Conservation (phyloP, 2,797 vertebrate species). For the Mastacembelus armatus region DNA sequence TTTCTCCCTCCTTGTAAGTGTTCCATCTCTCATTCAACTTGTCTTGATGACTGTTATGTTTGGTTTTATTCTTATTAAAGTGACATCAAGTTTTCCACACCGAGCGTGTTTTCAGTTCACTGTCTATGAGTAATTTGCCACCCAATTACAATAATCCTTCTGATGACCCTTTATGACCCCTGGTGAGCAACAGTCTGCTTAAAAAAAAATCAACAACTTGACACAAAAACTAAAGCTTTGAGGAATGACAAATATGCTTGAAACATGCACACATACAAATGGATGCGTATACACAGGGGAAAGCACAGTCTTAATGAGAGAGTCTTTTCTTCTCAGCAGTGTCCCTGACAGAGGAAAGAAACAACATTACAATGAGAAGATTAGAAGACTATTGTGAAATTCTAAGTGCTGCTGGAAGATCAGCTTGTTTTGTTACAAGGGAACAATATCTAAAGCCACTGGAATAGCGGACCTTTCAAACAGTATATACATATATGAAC, state of each 20-base stretch:
- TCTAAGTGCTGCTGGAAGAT: slow-evolving; percentile 50
- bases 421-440: slow-evolving; percentile 15
- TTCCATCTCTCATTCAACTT: background rate
- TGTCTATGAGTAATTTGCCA: slow-evolving; percentile 50
- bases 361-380: slow-evolving; percentile 62
- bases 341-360: slow-evolving; percentile 44
- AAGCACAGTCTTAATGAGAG: slow-evolving; percentile 21
- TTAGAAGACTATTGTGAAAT: slow-evolving; percentile 69
- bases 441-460: slow-evolving; percentile 27
- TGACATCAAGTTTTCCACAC: slow-evolving; percentile 28
- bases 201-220: slow-evolving; percentile 67
- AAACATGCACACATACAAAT: slow-evolving; percentile 44
- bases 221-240: slow-evolving; percentile 63
- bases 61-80: slow-evolving; percentile 11
- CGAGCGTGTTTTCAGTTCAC: slow-evolving; percentile 10
- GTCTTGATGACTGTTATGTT: background rate
- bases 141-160: slow-evolving; percentile 71
- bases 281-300: slow-evolving; percentile 12
- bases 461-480: background rate
- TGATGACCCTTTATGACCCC: slow-evolving; percentile 63
- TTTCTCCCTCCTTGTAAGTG: background rate
- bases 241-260: slow-evolving; percentile 78
- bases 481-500: background rate
- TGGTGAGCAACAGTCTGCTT: slow-evolving; percentile 51
- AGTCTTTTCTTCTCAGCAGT: slow-evolving; percentile 44